Evolutionary conservation across 2,888 invertebrate species (phyloP).

Genomic region (Molanna angustata): DNA sequence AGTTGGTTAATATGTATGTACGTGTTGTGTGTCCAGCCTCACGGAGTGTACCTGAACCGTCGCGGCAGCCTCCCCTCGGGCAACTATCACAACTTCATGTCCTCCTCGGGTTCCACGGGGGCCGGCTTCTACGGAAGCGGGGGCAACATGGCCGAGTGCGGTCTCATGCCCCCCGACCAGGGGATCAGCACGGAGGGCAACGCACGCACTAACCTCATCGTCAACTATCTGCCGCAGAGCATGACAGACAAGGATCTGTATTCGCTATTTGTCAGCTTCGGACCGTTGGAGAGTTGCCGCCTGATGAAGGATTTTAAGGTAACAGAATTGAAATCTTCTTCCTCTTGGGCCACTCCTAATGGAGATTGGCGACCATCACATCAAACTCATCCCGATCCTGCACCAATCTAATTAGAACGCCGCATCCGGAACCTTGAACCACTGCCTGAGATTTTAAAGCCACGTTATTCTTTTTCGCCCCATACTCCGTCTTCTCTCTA

Average conservation of each 20-base stretch:
- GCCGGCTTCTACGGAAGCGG: conserved; percentile 29
- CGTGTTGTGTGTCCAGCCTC: conserved; percentile 25
- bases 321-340: no score
- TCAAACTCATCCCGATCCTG: no score
- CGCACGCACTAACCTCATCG: conserved; percentile 79
- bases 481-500: no score
- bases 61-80: conserved; percentile 31
- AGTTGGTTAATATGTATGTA: no score
- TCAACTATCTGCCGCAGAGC: conserved; percentile 93
- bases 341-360: no score
- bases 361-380: no score
- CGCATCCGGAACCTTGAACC: no score
- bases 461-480: no score
- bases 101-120: conserved; percentile 13
- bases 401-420: no score
- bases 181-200: conserved; percentile 44
- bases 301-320: conserved; percentile 91
- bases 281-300: conserved; percentile 85
- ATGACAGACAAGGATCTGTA: conserved; percentile 89
- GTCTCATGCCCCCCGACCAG: conserved; percentile 54
- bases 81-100: conserved; percentile 25
- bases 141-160: conserved; percentile 38
- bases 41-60: conserved; percentile 23
- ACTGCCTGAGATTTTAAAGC: no score
- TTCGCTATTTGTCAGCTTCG: conserved; percentile 84